Evolutionary conservation across 2,888 invertebrate species (phyloP).

Genomic region (Scaptodrosophila latifasciaeformis): DNA sequence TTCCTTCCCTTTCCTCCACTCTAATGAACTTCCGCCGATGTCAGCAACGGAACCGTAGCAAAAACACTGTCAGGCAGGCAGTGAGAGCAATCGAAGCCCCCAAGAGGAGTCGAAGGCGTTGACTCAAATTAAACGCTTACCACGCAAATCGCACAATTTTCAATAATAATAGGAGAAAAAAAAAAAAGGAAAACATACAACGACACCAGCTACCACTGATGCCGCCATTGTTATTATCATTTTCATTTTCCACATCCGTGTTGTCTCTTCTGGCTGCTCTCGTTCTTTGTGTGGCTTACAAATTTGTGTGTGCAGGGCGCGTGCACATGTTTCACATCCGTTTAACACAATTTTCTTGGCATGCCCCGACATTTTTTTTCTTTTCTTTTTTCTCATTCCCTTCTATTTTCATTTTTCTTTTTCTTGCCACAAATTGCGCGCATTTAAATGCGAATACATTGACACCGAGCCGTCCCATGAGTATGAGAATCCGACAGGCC

Average conservation of each 20-base stretch:
- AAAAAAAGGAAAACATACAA: too few relatives aligned
- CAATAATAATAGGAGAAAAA: conserved; percentile 53
- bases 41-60: background rate
- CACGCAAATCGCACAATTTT: conserved; percentile 55
- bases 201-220: conserved; percentile 40
- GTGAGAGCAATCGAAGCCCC: too few relatives aligned
- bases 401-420: conserved; percentile 11
- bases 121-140: conserved; percentile 53
- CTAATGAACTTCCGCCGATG: conserved; percentile 3
- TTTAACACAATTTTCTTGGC: conserved; percentile 45
- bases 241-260: conserved; percentile 48
- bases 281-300: conserved; percentile 20
- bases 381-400: background rate
- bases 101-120: background rate
- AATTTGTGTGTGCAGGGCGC: conserved; percentile 25
- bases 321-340: conserved; percentile 61
- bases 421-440: conserved; percentile 46
- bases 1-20: background rate
- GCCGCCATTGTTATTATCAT: conserved; percentile 60
- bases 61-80: too few relatives aligned
- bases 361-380: conserved; percentile 25
- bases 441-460: conserved; percentile 50
- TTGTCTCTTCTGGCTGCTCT: conserved; percentile 13
- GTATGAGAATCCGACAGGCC: background rate
- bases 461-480: too few relatives aligned